These are phyloP conservation scores for Amphipoea lucens DNA, from an alignment of 2,888 invertebrate genomes.

Conservation along the genomic window DNA sequence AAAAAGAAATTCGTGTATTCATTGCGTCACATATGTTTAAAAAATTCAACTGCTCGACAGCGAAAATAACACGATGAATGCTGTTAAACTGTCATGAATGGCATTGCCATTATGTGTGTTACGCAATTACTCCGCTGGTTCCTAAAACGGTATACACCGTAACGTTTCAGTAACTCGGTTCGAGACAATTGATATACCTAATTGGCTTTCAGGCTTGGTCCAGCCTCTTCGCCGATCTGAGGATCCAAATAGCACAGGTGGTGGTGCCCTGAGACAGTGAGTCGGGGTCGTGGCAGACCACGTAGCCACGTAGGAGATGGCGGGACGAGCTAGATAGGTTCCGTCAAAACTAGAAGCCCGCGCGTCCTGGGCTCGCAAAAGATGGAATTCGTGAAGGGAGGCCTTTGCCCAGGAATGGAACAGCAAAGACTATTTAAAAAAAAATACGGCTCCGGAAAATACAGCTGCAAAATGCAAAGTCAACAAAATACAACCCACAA, in stretches of 20 bases:
- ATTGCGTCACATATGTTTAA: background rate
- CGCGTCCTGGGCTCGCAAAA: background rate
- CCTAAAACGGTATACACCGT: background rate
- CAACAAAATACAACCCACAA: slow-evolving; percentile 24
- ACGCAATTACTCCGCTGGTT: background rate
- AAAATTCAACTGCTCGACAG: background rate
- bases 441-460: background rate
- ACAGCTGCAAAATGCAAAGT: background rate
- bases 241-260: too few species aligned
- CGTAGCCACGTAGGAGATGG: too few species aligned
- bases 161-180: background rate
- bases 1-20: background rate
- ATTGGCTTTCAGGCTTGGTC: background rate
- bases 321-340: background rate
- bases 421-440: background rate
- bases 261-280: too few species aligned
- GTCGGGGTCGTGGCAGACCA: too few species aligned
- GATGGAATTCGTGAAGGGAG: background rate
- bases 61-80: background rate
- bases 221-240: background rate
- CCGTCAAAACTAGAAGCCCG: background rate
- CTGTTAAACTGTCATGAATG: background rate
- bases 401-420: background rate
- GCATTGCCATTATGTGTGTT: background rate
- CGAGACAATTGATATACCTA: background rate